Percentiles rank a stretch among this genome's conserved stretches.
Conservation (phyloP, 2,888 invertebrate genomes). For the Drosophila aldrichi region DNA sequence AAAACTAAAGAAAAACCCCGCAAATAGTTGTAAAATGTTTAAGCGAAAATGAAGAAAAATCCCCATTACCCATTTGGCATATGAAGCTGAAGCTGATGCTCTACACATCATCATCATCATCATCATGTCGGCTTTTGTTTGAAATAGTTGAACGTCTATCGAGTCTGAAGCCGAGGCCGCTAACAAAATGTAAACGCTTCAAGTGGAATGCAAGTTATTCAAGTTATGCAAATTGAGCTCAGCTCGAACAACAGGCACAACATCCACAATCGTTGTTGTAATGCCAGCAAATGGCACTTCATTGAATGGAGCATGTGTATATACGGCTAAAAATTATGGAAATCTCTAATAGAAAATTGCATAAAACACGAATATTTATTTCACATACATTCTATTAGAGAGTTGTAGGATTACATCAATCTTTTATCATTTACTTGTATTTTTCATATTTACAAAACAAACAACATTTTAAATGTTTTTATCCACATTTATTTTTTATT, state of each 20-base stretch:
- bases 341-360: too few relatives aligned
- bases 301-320: constrained; percentile 8
- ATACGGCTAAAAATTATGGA: background rate
- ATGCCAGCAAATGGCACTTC: constrained; percentile 19
- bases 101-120: constrained; percentile 1
- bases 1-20: constrained; percentile 18
- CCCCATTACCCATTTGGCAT: constrained; percentile 22
- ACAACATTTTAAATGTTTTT: too few relatives aligned
- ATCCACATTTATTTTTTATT: too few relatives aligned
- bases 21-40: constrained; percentile 69
- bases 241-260: constrained; percentile 23
- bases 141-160: constrained; percentile 52
- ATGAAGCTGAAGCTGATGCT: constrained; percentile 1
- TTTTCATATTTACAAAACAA: too few relatives aligned
- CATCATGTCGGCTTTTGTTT: constrained; percentile 30
- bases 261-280: constrained; percentile 36
- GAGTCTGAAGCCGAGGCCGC: constrained; percentile 31
- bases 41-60: constrained; percentile 22
- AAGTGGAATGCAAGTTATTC: constrained; percentile 40
- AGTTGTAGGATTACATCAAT: too few relatives aligned
- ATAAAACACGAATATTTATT: too few relatives aligned
- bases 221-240: constrained; percentile 48
- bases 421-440: too few relatives aligned
- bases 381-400: too few relatives aligned
- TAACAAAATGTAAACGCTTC: constrained; percentile 28